A percentile compares a stretch with the other conserved stretches of the same genome.
Conservation (phyloP, 2,113 vertebrate genomes). For the rat (Rattus norvegicus) region DNA sequence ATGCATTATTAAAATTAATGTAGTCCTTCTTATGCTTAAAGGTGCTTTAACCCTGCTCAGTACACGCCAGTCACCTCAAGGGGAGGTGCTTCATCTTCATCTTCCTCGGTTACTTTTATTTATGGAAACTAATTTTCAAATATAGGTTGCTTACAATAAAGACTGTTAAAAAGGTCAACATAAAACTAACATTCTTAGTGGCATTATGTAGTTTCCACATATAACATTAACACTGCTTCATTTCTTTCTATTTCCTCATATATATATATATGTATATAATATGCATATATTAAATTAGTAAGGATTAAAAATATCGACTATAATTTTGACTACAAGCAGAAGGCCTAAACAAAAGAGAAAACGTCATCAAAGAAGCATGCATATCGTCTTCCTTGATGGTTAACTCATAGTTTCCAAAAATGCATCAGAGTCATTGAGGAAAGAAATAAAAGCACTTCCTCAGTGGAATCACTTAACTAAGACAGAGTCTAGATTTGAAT, state of each 20-base stretch:
- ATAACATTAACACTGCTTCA: background rate
- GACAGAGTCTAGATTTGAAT: background rate
- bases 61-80: too few species aligned
- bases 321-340: background rate
- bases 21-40: background rate
- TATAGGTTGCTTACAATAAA: background rate
- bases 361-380: background rate
- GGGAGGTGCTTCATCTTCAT: background rate
- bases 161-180: too few species aligned
- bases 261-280: background rate
- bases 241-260: background rate
- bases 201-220: background rate
- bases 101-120: background rate
- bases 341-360: background rate
- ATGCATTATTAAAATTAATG: background rate
- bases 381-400: background rate
- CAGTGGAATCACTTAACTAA: background rate
- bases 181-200: background rate
- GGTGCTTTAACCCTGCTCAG: background rate
- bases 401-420: background rate
- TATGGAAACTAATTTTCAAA: background rate
- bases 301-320: background rate
- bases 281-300: background rate
- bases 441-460: background rate
- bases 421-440: background rate